Base-by-base conservation (phyloP, 2,888 invertebrate genomes). In the Scrobipalpa atriplicella region DNA sequence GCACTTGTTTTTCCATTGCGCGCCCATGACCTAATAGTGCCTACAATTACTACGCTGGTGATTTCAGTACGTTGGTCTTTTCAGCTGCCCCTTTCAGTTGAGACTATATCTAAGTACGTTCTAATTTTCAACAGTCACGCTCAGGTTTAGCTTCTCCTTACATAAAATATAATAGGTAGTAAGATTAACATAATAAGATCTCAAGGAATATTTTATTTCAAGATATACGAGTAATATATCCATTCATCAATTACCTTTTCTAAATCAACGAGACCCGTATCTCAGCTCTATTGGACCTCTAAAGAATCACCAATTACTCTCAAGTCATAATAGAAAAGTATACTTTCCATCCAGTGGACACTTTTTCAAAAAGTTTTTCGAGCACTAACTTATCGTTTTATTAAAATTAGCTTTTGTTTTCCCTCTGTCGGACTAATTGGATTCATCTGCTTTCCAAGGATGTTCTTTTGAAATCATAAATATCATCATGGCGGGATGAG, bases 371-470 rank as follows among this genome's bases (percentile, higher is more conserved):
- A 76, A 79, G 73, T 77, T 78, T 29, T 65, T 60, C 64, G 65
- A 72, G 68, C 70, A 76, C 29, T 3, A 29, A 29, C 77, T 80
- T 71, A 70, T 66, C 68, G 65, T 69, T 70, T 81, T 78, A 82
- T 84, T 77, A 79, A 81, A 80, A 83, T 82, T 79, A 75, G 76
- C 82, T 83, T 81, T 75, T 74, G 67, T 72, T 70, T 73, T 71
- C 71, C 68, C 70, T 72, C 72, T 73, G 69, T 67, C 68, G 61
- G 62, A n/a, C 71, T 81, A 81, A 81, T 82, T 77, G 68, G 72
- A 83, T 83, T 81, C 21, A 80, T 79, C 71, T 73, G 29, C 67
- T 62, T 29, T 56, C 10, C 41, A 8, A 1, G 21, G 51, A 68
- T 64, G 64, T 67, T 67, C 51, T 66, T 66, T 66, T 64, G 8